Base-by-base conservation (phyloP, 2,113 vertebrate genomes). In the Coptodon bakossiorum region DNA sequence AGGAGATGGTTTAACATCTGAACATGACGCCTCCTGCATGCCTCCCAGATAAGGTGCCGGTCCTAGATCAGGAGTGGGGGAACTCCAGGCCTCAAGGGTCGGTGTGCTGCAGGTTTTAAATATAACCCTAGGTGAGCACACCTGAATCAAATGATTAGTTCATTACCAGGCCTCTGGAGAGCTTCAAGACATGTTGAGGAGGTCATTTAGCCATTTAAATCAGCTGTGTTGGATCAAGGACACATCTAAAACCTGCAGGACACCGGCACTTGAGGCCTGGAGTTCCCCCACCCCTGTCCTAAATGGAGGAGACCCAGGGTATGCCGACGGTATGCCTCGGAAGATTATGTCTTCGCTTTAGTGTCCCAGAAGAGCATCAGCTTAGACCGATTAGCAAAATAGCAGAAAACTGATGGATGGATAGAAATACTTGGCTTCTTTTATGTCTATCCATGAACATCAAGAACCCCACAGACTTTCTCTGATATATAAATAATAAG, bases 11-110 rank as follows among this genome's bases (percentile, higher is more conserved):
- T 76, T 14, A 48, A 2, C 40, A 5, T 11, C 3, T 76, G 40
- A 73, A 45, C 22, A 24, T 0, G 68, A 76, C 6, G 71, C 0
- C 43, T 29, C 24, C 43, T 76, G 24, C 24, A 48, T 7, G 24
- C 24, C 24, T 48, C 71, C 6, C 0, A 48, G 43, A 29, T 50
- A 29, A 76, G 9, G 22, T 73, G 61, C 61, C 0, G 34, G 34
- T 38, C 34, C 0, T 66, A 13, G 2, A 66, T 63, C 4, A 63
- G 31, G 17, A 36, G 59, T 63, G 59, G 17, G 2, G 31, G 4
- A 36, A 63, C 31, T 7, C 31, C 7, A 3, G 0, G 31, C 59
- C 59, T n/a, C 1, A 3, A 9, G 59, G 9, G 17, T 9, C 6
- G 3, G 1, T 36, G 31, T 63, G 9, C 59, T 63, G 31, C 59